phyloP scores from a whole-genome alignment of 1,140 invertebrate genomes.

The Trinorchestia longiramus region DNA sequence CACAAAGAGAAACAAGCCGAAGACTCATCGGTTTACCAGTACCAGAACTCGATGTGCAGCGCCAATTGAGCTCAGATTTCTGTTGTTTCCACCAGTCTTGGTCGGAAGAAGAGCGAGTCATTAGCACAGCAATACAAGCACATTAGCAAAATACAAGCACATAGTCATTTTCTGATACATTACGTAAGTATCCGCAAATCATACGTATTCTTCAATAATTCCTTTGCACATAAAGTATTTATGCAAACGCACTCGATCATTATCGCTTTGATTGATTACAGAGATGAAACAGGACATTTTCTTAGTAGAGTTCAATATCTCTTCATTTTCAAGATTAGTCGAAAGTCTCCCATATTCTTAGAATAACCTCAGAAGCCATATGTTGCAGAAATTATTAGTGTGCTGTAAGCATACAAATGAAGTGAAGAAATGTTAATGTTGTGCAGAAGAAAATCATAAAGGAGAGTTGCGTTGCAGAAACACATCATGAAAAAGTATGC shows the following conservation, averaged over 20 bases:
- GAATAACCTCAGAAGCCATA: not conserved
- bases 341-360: not conserved
- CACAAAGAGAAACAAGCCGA: not conserved
- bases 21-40: not conserved
- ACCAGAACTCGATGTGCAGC: not conserved
- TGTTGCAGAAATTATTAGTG: not conserved
- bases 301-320: not conserved
- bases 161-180: not conserved
- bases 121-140: not conserved
- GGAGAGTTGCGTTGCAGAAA: not conserved
- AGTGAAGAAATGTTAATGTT: not conserved
- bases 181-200: not conserved
- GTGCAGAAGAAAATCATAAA: not conserved
- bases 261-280: not conserved
- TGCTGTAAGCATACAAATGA: too few relatives aligned
- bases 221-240: not conserved
- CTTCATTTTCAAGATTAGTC: not conserved
- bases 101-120: not conserved
- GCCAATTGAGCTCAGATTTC: not conserved
- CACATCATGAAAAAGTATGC: not conserved
- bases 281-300: not conserved
- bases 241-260: not conserved
- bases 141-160: too few relatives aligned
- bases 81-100: not conserved
- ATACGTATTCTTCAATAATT: not conserved